Evolutionary conservation across 2,113 vertebrate species (phyloP), one percentile per base, ranked within the genome.

Genomic region (Aythya baeri): DNA sequence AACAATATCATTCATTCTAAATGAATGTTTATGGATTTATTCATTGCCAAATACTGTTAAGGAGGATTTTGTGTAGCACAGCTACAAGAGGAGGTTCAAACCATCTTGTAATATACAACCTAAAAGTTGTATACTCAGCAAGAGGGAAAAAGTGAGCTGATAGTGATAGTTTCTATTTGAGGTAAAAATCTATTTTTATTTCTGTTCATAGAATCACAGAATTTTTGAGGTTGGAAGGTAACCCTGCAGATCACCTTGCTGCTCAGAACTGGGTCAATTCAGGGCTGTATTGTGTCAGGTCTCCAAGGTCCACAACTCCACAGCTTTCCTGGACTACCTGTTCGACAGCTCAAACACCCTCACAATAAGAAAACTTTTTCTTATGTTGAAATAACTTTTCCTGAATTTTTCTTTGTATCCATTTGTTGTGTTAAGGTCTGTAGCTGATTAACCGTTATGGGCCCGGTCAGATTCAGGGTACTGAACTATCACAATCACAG

Each of bases 291-390:
- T 75, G 16, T 54, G 6, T 59, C 26, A 55, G 17, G 6, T 63
- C 7, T 54, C 22, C 36, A 86, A 43, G 22, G 7, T 31, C 43
- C n/a, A 36, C 22, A 9, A 26, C 50, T 58, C 7, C 29, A 43
- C 14, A 72, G 21, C 4, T 88, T 58, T 7, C 21, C 50, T 58
- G 34, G 22, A 16, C 15, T n/a, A 27, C 0, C 0, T 38, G 7
- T 70, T 52, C 27, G 25, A 52, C 13, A 9, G 9, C 5, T 25
- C 9, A 77, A 81, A 41, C 14, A 4, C 13, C 29, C 25, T 38
- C 26, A 66, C 5, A 81, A 7, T 17, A 36, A 82, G 67, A 21
- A 59, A 58, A 13, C 0, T 0, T 23, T 21, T 78, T 55, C 25
- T 25, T 54, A 18, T 17, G 2, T 75, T 75, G 20, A 73, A 58